Evolutionary conservation across 2,797 vertebrate genomes (phyloP).

Genomic region (Tenualosa thibaudeaui): DNA sequence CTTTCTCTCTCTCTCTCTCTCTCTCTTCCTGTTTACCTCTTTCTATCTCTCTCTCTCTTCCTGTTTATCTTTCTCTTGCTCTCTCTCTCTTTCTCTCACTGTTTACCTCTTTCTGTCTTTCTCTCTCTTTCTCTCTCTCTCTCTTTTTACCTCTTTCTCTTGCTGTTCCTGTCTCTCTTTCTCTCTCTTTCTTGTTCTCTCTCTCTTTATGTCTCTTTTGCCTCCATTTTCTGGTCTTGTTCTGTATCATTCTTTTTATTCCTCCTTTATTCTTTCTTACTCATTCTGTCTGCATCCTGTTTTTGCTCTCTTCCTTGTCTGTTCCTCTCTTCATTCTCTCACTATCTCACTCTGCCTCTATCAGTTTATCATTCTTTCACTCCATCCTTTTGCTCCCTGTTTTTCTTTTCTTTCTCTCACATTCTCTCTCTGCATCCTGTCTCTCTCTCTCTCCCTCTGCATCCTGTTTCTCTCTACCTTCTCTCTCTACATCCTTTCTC

Average conservation of each 20-base stretch:
- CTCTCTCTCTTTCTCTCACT: neutral
- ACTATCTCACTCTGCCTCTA: neutral
- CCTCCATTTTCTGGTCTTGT: too few species aligned
- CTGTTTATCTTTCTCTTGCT: neutral
- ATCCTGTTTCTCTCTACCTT: too few species aligned
- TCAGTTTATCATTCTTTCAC: neutral
- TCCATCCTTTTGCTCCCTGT: neutral
- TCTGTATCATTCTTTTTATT: slow-evolving; percentile 3
- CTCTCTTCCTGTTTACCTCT: neutral
- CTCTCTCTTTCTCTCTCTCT: slow-evolving; percentile 23
- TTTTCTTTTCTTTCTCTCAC: neutral
- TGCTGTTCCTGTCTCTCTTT: neutral
- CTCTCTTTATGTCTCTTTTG: neutral
- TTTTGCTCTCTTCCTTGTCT: neutral
- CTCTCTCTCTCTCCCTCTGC: neutral
- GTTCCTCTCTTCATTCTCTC: neutral
- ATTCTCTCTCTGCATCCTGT: neutral
- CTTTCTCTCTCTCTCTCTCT: neutral
- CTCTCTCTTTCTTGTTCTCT: slow-evolving; percentile 29
- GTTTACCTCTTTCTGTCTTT: slow-evolving; percentile 8
- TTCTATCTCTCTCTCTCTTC: neutral
- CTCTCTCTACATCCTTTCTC: too few species aligned
- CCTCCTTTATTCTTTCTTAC: neutral
- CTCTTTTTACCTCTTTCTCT: slow-evolving; percentile 19
- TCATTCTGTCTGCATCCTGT: neutral